A percentile compares a stretch with the other conserved stretches of the same genome.
Evolutionary conservation across 1,140 invertebrate species (phyloP).

Genomic region (Halictus rubicundus): DNA sequence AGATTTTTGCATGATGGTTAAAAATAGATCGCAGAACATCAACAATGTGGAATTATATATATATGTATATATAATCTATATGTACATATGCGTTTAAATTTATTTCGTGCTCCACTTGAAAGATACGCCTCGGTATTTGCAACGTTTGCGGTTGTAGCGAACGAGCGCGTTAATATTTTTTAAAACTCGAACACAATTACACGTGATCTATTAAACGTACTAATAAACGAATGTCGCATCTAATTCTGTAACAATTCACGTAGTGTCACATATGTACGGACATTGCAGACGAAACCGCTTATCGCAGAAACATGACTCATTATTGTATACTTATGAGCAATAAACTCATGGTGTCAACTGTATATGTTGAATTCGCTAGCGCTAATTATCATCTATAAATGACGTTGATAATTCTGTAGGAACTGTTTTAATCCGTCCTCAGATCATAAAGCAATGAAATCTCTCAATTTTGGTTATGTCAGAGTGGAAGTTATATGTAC

Average conservation of each 20-base stretch:
- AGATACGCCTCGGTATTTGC: not conserved
- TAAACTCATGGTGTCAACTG: not conserved
- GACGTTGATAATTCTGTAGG: too few relatives aligned
- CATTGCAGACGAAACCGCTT: too few relatives aligned
- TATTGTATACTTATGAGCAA: too few relatives aligned
- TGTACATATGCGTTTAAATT: not conserved
- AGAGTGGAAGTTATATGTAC: too few relatives aligned
- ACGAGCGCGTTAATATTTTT: not conserved
- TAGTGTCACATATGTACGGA: too few relatives aligned
- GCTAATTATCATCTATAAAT: not conserved
- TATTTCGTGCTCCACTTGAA: conserved; percentile 24
- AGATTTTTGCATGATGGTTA: conserved; percentile 17
- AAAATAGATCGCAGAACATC: conserved; percentile 25
- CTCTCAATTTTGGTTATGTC: not conserved
- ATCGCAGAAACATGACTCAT: too few relatives aligned
- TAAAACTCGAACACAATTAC: not conserved
- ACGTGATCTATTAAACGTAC: not conserved
- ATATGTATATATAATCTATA: not conserved
- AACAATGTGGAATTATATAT: conserved; percentile 18
- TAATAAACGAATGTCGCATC: not conserved
- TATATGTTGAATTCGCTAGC: not conserved
- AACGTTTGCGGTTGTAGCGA: not conserved
- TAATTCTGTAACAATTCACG: too few relatives aligned
- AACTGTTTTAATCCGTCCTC: too few relatives aligned
- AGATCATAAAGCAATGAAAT: not conserved